These are phyloP conservation scores for Avahi laniger DNA, from an alignment of 2,797 vertebrate species.

Conservation along the genomic window DNA sequence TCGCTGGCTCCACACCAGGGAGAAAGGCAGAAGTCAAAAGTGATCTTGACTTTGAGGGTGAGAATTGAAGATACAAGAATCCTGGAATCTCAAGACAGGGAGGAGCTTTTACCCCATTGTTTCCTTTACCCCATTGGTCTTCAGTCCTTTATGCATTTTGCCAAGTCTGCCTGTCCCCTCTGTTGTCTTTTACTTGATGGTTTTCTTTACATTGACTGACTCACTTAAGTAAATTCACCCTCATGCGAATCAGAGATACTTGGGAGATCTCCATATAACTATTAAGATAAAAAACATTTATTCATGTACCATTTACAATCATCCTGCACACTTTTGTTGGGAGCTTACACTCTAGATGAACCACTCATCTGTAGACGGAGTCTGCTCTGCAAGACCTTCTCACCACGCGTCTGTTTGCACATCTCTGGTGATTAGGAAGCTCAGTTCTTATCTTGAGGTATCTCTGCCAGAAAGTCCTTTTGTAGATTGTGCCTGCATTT, in stretches of 20 bases:
- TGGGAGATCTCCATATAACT: background rate
- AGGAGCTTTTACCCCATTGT: background rate
- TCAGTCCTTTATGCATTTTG: background rate
- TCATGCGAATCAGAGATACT: background rate
- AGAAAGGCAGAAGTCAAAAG: background rate
- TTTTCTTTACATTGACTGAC: background rate
- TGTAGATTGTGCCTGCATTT: background rate
- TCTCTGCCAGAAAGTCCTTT: background rate
- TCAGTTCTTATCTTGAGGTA: background rate
- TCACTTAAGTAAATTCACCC: background rate
- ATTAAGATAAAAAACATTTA: background rate
- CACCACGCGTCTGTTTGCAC: background rate
- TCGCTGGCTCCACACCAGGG: background rate
- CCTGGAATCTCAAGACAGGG: background rate
- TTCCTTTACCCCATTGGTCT: no score
- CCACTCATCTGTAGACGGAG: fast-evolving
- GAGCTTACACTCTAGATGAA: background rate
- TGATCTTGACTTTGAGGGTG: background rate
- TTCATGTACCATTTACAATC: background rate
- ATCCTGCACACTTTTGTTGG: background rate
- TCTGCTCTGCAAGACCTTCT: background rate
- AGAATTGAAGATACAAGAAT: background rate
- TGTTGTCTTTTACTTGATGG: background rate
- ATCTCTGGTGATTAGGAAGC: background rate
- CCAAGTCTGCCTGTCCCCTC: background rate